Conservation (phyloP, 2,113 vertebrate species). For the Menidia beryllina region DNA sequence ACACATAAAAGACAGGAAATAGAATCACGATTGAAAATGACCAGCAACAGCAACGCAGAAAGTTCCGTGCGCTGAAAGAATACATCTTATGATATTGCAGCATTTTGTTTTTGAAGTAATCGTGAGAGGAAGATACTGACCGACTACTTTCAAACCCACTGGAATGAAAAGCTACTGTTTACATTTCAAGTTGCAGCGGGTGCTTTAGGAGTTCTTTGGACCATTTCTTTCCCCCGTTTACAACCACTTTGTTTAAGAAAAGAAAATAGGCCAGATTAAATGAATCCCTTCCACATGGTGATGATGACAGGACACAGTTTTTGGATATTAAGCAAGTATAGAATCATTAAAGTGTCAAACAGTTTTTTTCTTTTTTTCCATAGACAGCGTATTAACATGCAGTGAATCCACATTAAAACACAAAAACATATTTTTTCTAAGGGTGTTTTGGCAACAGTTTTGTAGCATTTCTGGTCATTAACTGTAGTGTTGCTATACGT, state of each 20-base stretch:
- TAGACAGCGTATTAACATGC: conserved; percentile 11
- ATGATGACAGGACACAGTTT: conserved; percentile 7
- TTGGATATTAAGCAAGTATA: conserved; percentile 32
- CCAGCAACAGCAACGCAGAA: conserved; percentile 25
- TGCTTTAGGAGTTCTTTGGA: conserved; percentile 10
- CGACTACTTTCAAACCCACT: background rate
- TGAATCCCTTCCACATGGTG: background rate
- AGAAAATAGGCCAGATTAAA: background rate
- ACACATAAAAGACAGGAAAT: conserved; percentile 34
- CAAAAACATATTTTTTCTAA: conserved; percentile 7
- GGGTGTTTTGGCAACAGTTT: conserved; percentile 42
- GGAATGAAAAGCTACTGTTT: conserved; percentile 33
- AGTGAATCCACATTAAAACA: conserved; percentile 15
- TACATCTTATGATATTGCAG: conserved; percentile 32
- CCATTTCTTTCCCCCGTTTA: background rate
- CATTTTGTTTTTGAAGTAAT: conserved; percentile 18
- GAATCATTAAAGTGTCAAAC: conserved; percentile 54
- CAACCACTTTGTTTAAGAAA: background rate
- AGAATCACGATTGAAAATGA: conserved; percentile 11
- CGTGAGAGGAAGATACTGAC: conserved; percentile 19
- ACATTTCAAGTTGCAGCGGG: background rate
- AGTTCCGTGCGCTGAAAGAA: conserved; percentile 32
- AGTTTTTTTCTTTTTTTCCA: background rate
- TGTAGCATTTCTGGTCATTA: conserved; percentile 8
- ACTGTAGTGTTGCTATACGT: conserved; percentile 7